Percentiles rank a stretch among this genome's conserved stretches.
Evolutionary conservation across 2,797 vertebrate genomes (phyloP).

Genomic region (Otolemur crassicaudatus): DNA sequence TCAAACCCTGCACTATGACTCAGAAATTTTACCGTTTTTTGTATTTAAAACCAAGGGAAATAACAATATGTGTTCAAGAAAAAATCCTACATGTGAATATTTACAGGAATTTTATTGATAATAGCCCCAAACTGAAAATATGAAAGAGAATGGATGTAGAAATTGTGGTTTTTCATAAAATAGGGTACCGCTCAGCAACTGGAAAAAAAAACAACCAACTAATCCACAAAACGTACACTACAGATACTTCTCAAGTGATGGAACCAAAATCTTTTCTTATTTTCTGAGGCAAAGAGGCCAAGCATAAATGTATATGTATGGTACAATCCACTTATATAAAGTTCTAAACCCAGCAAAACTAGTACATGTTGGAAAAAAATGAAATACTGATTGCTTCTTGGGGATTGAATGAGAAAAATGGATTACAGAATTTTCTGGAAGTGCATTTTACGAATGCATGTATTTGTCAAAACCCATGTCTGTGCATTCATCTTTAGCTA

Average conservation of each 20-base stretch:
- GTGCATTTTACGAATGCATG: background rate
- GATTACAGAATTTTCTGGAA: background rate
- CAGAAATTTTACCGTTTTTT: background rate
- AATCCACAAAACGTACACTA: background rate
- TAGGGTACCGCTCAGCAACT: background rate
- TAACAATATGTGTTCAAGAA: background rate
- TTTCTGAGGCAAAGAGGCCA: background rate
- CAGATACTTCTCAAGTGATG: background rate
- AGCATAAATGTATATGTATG: background rate
- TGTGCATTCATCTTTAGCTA: background rate
- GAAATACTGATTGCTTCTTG: background rate
- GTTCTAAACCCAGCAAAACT: background rate
- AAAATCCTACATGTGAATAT: background rate
- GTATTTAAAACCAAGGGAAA: background rate
- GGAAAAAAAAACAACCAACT: background rate
- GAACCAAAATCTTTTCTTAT: background rate
- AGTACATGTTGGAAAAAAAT: background rate
- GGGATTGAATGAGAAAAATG: background rate
- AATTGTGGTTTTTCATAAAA: background rate
- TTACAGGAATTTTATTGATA: background rate
- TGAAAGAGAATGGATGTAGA: background rate
- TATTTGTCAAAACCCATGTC: background rate
- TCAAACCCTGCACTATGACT: background rate
- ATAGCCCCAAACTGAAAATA: background rate
- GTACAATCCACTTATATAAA: background rate